Conservation (phyloP, 2,797 vertebrate genomes). For the Hephaestus fuliginosus region DNA sequence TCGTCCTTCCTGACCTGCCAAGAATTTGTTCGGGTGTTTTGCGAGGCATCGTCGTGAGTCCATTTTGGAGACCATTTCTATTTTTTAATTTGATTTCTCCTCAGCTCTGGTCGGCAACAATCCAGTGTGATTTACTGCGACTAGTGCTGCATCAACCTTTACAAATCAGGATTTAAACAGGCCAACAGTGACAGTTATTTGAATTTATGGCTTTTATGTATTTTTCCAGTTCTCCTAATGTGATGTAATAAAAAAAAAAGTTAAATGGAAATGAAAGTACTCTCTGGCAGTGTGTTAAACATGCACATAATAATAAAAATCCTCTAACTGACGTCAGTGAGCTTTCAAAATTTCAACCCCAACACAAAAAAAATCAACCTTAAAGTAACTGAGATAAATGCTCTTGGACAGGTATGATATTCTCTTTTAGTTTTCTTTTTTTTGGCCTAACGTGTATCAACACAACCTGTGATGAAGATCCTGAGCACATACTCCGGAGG, state of each 20-base stretch:
- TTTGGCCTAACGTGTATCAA: background rate
- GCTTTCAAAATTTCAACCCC: background rate
- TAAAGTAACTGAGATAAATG: background rate
- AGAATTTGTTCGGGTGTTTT: constrained; percentile 28
- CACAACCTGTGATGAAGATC: constrained; percentile 17
- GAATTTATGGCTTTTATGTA: constrained; percentile 52
- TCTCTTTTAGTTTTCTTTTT: background rate
- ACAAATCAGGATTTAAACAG: constrained; percentile 59
- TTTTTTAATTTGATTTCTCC: constrained; percentile 42
- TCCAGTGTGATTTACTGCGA: constrained; percentile 44
- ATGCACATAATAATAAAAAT: constrained; percentile 20
- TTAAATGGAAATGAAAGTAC: constrained; percentile 35
- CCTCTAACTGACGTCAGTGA: background rate
- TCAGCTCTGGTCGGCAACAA: constrained; percentile 29
- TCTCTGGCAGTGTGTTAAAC: constrained; percentile 15
- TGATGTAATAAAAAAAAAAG: constrained; percentile 16
- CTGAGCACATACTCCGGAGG: background rate
- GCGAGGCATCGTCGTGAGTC: constrained; percentile 19
- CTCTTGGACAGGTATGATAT: background rate
- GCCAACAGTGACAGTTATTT: constrained; percentile 36
- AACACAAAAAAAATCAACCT: too few species aligned
- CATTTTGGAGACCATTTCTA: constrained; percentile 29
- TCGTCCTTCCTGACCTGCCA: constrained; percentile 34
- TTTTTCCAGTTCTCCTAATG: constrained; percentile 39
- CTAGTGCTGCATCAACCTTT: constrained; percentile 56